Evolutionary conservation across 2,888 invertebrate genomes (phyloP), one percentile per base, ranked within the genome.

Genomic region (Vandiemenella viatica): DNA sequence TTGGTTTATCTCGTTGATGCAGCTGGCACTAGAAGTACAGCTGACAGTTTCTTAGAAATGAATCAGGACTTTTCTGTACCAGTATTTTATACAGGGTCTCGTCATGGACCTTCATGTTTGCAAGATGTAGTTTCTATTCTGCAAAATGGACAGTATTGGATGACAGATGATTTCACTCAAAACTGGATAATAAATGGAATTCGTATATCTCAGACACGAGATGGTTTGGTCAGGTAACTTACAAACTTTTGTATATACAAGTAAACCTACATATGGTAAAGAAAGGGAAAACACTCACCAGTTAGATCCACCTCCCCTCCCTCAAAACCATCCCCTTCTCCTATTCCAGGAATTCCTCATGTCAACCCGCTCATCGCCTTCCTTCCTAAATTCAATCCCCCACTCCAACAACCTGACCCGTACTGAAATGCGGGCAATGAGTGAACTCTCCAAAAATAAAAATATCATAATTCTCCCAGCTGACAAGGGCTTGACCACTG

Each of bases 161-260:
- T 81, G 48, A 80, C 83, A 0, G 86, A 86, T 56, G 87, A 89
- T 60, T 84, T 85, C 32, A 83, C 84, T 37, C 85, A 88, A 65
- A 83, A 86, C 63, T 88, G 88, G 80, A 83, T 86, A 59, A 84
- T 90, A 58, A 87, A 88, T 67, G 86, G 85, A 57, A 81, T 89
- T 50, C 76, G 88, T 54, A 80, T 88, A 57, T 84, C 86, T 21
- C 88, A 88, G 66, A 86, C 87, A 5, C 76, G 81, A 1, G 89
- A 89, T 61, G 89, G 89, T 43, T 73, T 88, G 22, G 85, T 89
- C 42, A 79, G 87, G 86, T 84, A 69, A 60, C 61, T 55, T 17
- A 16, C 37, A 40, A 22, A 41, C 23, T 46, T 32, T 32, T 15
- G 32, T n/a, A n/a, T n/a, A n/a, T n/a, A n/a, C n/a, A n/a, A n/a